Evolutionary conservation across 2,888 invertebrate species (phyloP), one percentile per base, ranked within the genome.

Genomic region (Gari tellinella): DNA sequence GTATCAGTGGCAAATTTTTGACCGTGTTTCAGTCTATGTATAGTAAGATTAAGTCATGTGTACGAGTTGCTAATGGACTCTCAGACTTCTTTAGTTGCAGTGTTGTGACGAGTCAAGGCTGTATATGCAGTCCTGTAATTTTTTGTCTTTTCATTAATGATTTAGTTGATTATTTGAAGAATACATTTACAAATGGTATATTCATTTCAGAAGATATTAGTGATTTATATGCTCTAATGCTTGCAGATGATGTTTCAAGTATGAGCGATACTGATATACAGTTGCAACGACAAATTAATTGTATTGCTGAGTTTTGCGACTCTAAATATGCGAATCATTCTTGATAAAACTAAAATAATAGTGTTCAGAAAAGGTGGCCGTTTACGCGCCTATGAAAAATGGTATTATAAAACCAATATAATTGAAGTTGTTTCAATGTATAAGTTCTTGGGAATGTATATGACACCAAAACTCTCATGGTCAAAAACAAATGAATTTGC

Each of bases 111-210:
- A n/a, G n/a, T n/a, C n/a, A n/a, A n/a, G n/a, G n/a, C n/a, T n/a
- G 51, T 31, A 14, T 31, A 17, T n/a, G 21, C 26, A 51, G 51
- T 12, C 51, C 26, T n/a, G 17, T 51, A n/a, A 26, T 51, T 1
- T 51, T 26, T 26, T 31, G n/a, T 2, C 51, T 51, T 31, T 51
- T 51, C 31, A 51, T 51, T 15, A 51, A 51, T 26, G 51, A 51
- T n/a, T 10, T 51, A 1, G 12, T 51, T 31, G 26, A 12, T 51
- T 51, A 31, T 26, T 23, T 31, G 51, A 51, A 51, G 37, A 23
- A 26, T 2, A 15, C 8, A 23, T 26, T 51, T 31, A 31, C n/a
- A n/a, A n/a, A n/a, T n/a, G n/a, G n/a, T n/a, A n/a, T n/a, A n/a
- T n/a, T n/a, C n/a, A n/a, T n/a, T 5, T 0, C 21, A 7, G 51